Evolutionary conservation across 2,888 invertebrate genomes (phyloP), one percentile per base, ranked within the genome.

Genomic region (Nysson spinosus): DNA sequence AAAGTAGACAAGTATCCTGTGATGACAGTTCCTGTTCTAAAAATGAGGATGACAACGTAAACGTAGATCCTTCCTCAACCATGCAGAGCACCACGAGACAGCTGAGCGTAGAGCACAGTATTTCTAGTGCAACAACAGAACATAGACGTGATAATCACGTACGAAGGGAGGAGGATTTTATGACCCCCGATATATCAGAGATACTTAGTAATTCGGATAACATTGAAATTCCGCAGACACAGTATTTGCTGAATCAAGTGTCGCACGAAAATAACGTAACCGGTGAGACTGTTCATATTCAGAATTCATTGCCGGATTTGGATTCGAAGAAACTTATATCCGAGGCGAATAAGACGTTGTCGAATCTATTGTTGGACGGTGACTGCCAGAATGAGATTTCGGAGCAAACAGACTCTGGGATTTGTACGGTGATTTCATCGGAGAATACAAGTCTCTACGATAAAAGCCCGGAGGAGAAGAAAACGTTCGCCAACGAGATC

Each of bases 401-500:
- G 2, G 92, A 91, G 20, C 89, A 90, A 16, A 88, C 89, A 6
- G 93, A 93, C 82, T 93, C 93, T 0, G 93, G 93, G 0, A 92
- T 93, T 44, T 92, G 93, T 79, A 93, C 93, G 17, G 86, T 87
- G 0, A 83, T 86, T 54, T 87, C 87, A 0, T 87, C 87, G 4
- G 93, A 93, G 83, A 93, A 92, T 69, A 93, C 93, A 22, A 93
- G 93, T 76, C 85, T 93, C 2, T 87, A 87, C 49, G 87, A 87
- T 44, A 87, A 87, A 49, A 87, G 87, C 58, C 87, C 87, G 0
- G 87, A 87, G 34, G 87, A 87, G 40, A 86, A 83, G 61, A 86
- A 84, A 30, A 82, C 72, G 1, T 86, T 87, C 46, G 77, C 77
- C 0, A 80, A 78, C n/a, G 85, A 85, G n/a, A 71, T 83, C 5